Percentiles rank a stretch among this genome's conserved stretches.
Evolutionary conservation across 1,140 invertebrate species (phyloP).

Genomic region (Drosophila sproati): DNA sequence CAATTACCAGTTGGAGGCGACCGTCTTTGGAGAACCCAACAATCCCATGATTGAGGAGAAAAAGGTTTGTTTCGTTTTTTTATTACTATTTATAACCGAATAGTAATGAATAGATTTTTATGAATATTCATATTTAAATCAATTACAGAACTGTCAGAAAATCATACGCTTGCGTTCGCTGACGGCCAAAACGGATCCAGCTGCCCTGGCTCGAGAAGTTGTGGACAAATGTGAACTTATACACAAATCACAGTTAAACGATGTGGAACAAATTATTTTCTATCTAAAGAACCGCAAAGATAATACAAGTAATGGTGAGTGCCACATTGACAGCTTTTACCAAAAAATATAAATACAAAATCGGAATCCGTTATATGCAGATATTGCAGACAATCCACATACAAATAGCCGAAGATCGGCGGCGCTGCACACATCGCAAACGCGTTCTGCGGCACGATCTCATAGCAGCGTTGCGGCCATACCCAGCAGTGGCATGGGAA

Average conservation of each 20-base stretch:
- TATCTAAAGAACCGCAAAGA: constrained; percentile 94
- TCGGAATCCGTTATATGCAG: constrained; percentile 31
- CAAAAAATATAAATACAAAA: no score
- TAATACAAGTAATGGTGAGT: constrained; percentile 81
- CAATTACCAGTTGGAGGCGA: constrained; percentile 95
- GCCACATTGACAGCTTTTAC: neutral
- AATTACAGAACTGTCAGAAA: constrained; percentile 90
- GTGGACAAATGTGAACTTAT: constrained; percentile 95
- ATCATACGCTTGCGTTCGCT: constrained; percentile 94
- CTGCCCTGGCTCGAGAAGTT: constrained; percentile 92
- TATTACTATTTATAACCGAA: no score
- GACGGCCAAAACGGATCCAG: constrained; percentile 92
- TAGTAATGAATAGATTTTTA: no score
- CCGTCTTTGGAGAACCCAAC: constrained; percentile 92
- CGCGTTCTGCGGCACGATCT: constrained; percentile 58
- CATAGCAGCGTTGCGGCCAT: constrained; percentile 53
- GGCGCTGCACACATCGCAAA: constrained; percentile 59
- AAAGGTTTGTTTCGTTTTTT: constrained; percentile 86
- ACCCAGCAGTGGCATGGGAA: constrained; percentile 35
- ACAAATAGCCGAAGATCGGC: constrained; percentile 67
- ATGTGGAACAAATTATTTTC: constrained; percentile 96
- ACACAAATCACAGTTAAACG: constrained; percentile 92
- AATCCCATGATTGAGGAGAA: constrained; percentile 94
- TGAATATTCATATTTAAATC: no score
- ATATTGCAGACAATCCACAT: constrained; percentile 72